phyloP scores from a whole-genome alignment of 1,140 invertebrate genomes.

The Zaprionus inermis region DNA sequence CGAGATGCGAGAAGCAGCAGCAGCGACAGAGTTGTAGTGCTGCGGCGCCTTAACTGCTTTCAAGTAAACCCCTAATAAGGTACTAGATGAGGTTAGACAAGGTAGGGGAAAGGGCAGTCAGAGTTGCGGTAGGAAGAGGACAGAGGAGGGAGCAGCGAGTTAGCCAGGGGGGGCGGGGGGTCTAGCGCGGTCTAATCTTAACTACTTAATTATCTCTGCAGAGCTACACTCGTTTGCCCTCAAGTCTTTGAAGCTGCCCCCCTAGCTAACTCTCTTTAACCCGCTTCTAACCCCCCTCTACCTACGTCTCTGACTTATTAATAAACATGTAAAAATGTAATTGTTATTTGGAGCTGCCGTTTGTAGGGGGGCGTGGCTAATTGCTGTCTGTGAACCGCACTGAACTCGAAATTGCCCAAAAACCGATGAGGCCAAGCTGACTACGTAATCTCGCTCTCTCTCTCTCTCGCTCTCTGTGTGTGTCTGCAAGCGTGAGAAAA shows the following conservation, averaged over 20 bases:
- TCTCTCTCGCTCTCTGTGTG: constrained; percentile 4
- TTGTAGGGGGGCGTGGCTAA: constrained; percentile 46
- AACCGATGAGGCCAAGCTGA: constrained; percentile 22
- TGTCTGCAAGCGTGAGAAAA: constrained; percentile 49
- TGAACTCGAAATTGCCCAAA: constrained; percentile 37
- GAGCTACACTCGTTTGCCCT: constrained; percentile 9
- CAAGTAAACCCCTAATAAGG: constrained; percentile 40
- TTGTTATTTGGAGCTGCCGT: constrained; percentile 56
- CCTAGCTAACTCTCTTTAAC: no score
- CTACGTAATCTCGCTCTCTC: constrained; percentile 31
- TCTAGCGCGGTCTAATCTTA: constrained; percentile 31
- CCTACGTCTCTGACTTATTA: constrained; percentile 35
- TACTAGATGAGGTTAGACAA: background rate
- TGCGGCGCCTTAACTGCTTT: constrained; percentile 42
- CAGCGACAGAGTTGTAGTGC: constrained; percentile 15
- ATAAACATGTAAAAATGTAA: constrained; percentile 61
- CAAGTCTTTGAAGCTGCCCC: constrained; percentile 14
- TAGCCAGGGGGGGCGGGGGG: no score
- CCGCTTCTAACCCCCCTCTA: background rate
- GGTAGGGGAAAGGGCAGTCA: background rate
- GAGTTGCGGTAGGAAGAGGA: no score
- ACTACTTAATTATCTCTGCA: constrained; percentile 54
- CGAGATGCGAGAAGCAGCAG: no score
- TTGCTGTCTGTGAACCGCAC: constrained; percentile 44
- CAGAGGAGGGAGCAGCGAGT: no score